Base-by-base conservation (phyloP, 2,113 vertebrate species). In the Cavia porcellus region DNA sequence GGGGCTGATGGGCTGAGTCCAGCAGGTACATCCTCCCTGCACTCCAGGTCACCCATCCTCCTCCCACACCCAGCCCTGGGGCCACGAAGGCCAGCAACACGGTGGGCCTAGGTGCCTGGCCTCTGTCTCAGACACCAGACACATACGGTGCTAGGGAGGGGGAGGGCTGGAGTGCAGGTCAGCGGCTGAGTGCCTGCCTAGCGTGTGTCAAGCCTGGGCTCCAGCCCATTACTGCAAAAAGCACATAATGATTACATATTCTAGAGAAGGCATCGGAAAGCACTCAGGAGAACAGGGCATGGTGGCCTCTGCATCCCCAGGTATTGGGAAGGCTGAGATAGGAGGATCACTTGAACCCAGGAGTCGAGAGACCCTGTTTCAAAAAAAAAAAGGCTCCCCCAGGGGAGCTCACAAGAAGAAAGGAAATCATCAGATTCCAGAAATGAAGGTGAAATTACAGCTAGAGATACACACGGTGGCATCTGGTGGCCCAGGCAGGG, bases 1-100 rank as follows among this genome's bases (percentile, higher is more conserved):
- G 30, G 45, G 0, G 8, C 22, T 45, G 2, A 3, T 32, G 22
- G 72, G 13, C 3, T 1, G 3, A 38, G 1, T 0, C 24, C 19
- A n/a, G 19, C 35, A 59, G 45, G 47, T 6, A 30, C 64, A 3
- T 4, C 55, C 7, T 6, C 68, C 35, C 68, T 38, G 68, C 30
- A 12, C 28, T 30, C 68, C 30, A 68, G 57, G 32, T 35, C 64
- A 17, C 15, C 30, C 6, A 0, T 61, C 1, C 59, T 24, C 32
- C 15, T 17, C 28, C 57, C 42, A 13, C 13, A 11, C 64, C 30
- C 14, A 13, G 30, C 12, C 64, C 64, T 32, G 14, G 30, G 32
- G 30, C 30, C 4, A 32, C 14, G 30, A 68, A 14, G 30, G 32
- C 30, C 64, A 66, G 64, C 64, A 68, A 68, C 32, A 9, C 30